Base-by-base conservation (phyloP, 2,888 invertebrate genomes). In the Cyrtodaria siliqua region DNA sequence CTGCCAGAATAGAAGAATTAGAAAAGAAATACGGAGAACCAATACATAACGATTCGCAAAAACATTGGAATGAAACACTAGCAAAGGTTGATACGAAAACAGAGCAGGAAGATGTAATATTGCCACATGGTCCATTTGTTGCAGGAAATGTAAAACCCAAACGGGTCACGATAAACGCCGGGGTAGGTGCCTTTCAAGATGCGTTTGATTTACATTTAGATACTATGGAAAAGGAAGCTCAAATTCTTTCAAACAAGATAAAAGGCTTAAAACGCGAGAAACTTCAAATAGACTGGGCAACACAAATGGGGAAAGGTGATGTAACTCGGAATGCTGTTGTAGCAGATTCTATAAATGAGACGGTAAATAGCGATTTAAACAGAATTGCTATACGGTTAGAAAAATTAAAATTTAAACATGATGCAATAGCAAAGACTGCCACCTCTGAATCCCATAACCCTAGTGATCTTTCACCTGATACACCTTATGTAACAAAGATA, bases 101-200 rank as follows among this genome's bases (percentile, higher is more conserved):
- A 20, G 66, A 62, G 3, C 56, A 63, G 23, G 76, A 67, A 52
- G 80, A 80, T n/a, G 53, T 67, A 4, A 66, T 74, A 40, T 70
- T 73, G 14, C 70, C 70, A 2, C 64, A 77, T 42, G 80, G 80
- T 12, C 80, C 80, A 16, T 80, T 80, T 64, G 76, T 66, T 1
- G 63, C 60, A n/a, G 68, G 64, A 56, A 33, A 67, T 8, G 68
- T 61, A 16, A 78, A 78, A 59, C 63, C 62, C 33, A 50, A 53
- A 33, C 66, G 67, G 1, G 53, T 79, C 18, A 57, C 70, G 3
- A 40, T 68, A 1, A 55, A 60, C 20, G 70, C 70, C 20, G 52
- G 67, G 8, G 40, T 38, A 1, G 29, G 27, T 24, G 40, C 49
- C 2, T 66, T 57, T 16, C 38, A 52, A 14, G 80, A 80, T 57